Base-by-base conservation (phyloP, 2,113 vertebrate genomes). In the Amphiprion percula region DNA sequence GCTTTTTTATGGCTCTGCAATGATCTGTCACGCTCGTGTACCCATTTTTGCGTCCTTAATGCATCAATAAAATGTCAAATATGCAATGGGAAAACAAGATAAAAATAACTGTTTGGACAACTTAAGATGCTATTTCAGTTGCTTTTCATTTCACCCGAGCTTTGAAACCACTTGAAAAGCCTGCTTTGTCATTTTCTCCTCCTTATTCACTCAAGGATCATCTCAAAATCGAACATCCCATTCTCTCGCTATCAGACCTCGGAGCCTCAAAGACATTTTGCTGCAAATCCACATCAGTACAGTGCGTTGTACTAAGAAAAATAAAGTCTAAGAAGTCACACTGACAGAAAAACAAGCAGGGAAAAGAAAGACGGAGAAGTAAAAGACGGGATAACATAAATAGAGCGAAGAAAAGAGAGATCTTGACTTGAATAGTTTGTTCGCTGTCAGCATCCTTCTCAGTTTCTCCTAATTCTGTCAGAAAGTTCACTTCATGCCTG, bases 21-120 rank as follows among this genome's bases (percentile, higher is more conserved):
- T 33, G 37, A 68, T 79, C 33, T n/a, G 47, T 52, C 44, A 12
- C 10, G 19, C 80, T 9, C 37, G 54, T 67, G 79, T 76, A 82
- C 74, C 61, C 62, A 75, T 87, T 83, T 30, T 76, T 37, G 26
- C 14, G 15, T 77, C 59, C 84, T 79, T 76, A 73, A 84, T 78
- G 63, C 77, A 73, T 86, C 85, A 86, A 77, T 81, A 85, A 87
- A 72, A 82, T 82, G 87, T 83, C 88, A 87, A 85, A 87, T 67
- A 74, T 58, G 39, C 87, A 75, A 79, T 1, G 54, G 33, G 64
- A 52, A 63, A 50, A 58, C 44, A 41, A 77, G 86, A 79, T 79
- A 85, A 91, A 91, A 91, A 90, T 90, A 92, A 85, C 87, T 41
- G 30, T 59, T 55, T 30, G 71, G 65, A 77, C 11, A 47, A 71